A percentile compares a stretch with the other conserved stretches of the same genome.
phyloP scores from a whole-genome alignment of 2,888 invertebrate genomes.

The Lasioglossum figueresi region DNA sequence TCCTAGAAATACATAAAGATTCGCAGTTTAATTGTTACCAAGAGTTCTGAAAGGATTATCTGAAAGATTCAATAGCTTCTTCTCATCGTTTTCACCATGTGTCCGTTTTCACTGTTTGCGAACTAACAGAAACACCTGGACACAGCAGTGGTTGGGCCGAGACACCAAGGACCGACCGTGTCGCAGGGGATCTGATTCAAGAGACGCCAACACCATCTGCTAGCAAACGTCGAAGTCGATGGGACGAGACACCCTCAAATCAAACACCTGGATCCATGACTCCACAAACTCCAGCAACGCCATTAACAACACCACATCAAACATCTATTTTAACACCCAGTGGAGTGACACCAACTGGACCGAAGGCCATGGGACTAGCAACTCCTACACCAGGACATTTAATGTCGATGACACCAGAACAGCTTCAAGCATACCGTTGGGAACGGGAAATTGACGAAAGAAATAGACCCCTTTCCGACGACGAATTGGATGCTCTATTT shows the following conservation, averaged over 20 bases:
- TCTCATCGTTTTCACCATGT: no score
- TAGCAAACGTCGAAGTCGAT: constrained; percentile 97
- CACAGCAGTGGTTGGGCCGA: constrained; percentile 99
- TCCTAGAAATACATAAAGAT: no score
- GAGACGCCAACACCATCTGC: constrained; percentile 98
- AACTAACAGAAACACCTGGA: constrained; percentile 93
- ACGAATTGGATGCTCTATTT: constrained; percentile 98
- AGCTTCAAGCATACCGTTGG: constrained; percentile 98
- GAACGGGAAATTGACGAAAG: constrained; percentile 99
- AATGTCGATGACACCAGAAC: constrained; percentile 99
- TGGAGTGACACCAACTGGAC: constrained; percentile 91
- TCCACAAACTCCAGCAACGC: constrained; percentile 92
- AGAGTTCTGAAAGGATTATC: no score
- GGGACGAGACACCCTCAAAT: constrained; percentile 98
- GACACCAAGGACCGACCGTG: constrained; percentile 97
- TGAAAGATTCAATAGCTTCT: no score
- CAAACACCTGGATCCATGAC: constrained; percentile 88
- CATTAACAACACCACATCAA: constrained; percentile 89
- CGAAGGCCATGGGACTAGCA: constrained; percentile 99
- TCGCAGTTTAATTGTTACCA: no score
- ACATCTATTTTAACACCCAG: constrained; percentile 88
- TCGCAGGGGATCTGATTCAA: constrained; percentile 91
- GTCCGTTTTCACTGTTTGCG: no score
- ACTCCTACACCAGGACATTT: constrained; percentile 98
- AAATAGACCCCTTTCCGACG: constrained; percentile 97